Evolutionary conservation across 1,140 invertebrate species (phyloP), one percentile per base, ranked within the genome.

Genomic region (Myzus persicae): DNA sequence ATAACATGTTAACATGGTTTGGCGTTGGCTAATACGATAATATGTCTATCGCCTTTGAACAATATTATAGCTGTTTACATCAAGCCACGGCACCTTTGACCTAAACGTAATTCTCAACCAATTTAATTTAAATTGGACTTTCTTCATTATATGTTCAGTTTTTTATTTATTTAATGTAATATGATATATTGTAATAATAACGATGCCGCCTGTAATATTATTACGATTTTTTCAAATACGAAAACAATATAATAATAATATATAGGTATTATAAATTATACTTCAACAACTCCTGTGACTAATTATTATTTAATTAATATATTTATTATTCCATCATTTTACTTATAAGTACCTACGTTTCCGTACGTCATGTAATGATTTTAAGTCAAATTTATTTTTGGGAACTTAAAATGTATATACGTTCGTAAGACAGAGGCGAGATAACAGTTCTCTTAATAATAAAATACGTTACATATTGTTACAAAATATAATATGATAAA

Each of bases 91-190:
- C 38, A 85, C 40, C 82, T 85, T 31, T 85, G 38, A 85, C 82
- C 40, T 26, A 85, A 26, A 85, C 26, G 8, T 3, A 42, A 85
- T 42, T 11, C 22, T 85, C 82, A 14, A 24, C 38, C 40, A 85
- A 85, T 85, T 85, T 85, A 85, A 85, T 85, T 14, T 24, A 85
- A 85, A 85, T 31, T 14, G 9, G 38, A 85, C 82, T 85, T 85
- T 85, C 82, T 85, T 40, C 24, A 26, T 26, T 42, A 24, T 24
- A 36, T 82, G n/a, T n/a, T n/a, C n/a, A 76, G 24, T 26, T 38
- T 82, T 82, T 40, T 36, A 40, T 38, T 9, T 40, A 38, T 18
- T 24, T 82, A 82, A 40, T 38, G 9, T 38, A 38, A 82, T 40
- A 82, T n/a, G 18, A 76, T 76, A 36, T 76, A 76, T 76, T 76